Evolutionary conservation across 2,797 vertebrate species (phyloP).

Genomic region (Poeciliopsis infans): DNA sequence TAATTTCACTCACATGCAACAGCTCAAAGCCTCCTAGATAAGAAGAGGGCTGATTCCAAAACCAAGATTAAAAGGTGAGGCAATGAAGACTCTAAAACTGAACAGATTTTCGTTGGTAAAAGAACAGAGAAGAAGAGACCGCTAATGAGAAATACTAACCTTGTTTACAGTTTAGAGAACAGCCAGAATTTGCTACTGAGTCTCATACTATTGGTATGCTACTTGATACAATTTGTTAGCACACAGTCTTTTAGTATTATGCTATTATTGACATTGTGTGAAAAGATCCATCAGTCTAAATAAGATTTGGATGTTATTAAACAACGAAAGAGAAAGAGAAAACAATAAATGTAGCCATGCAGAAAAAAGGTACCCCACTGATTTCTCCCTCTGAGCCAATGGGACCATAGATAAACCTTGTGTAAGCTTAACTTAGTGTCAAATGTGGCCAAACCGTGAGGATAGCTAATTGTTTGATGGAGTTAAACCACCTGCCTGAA

Average conservation of each 20-base stretch:
- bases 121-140: slow-evolving; percentile 48
- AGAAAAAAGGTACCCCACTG: slow-evolving; percentile 81
- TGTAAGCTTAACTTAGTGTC: slow-evolving; percentile 78
- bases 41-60: slow-evolving; percentile 64
- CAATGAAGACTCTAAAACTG: slow-evolving; percentile 56
- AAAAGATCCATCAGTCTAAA: slow-evolving; percentile 73
- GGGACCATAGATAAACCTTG: slow-evolving; percentile 80
- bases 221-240: slow-evolving; percentile 55
- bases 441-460: slow-evolving; percentile 79
- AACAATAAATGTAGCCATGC: slow-evolving; percentile 84
- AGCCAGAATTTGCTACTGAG: slow-evolving; percentile 18
- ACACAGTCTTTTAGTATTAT: slow-evolving; percentile 64
- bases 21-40: slow-evolving; percentile 69
- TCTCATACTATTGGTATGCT: slow-evolving; percentile 18
- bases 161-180: slow-evolving; percentile 19
- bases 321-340: slow-evolving; percentile 69
- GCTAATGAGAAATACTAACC: slow-evolving; percentile 56
- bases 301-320: slow-evolving; percentile 77
- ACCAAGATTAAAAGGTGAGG: slow-evolving; percentile 76
- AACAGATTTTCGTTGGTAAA: slow-evolving; percentile 72
- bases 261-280: slow-evolving; percentile 73
- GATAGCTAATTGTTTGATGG: slow-evolving; percentile 74
- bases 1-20: slow-evolving; percentile 78
- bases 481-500: slow-evolving; percentile 81
- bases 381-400: slow-evolving; percentile 80